Conservation (phyloP, 2,888 invertebrate species). For the Oscheius myriophilus region DNA sequence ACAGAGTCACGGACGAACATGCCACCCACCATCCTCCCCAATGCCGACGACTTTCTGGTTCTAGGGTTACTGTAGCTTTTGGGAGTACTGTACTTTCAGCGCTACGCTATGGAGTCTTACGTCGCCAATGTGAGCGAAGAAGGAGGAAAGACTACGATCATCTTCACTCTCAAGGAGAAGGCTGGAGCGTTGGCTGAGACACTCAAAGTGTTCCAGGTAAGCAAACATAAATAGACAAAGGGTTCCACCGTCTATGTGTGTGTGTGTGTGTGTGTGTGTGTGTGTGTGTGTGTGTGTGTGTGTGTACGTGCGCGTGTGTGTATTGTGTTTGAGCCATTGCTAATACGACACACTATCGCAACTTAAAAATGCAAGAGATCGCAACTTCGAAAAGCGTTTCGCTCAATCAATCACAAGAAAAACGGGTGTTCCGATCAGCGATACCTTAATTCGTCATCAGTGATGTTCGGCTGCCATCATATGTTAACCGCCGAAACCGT, state of each 20-base stretch:
- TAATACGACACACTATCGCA: no score
- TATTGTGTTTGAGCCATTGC: no score
- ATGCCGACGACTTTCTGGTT: constrained; percentile 24
- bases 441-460: no score
- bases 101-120: constrained; percentile 68
- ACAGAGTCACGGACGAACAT: constrained; percentile 7
- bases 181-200: constrained; percentile 89
- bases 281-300: no score
- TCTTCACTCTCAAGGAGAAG: constrained; percentile 86
- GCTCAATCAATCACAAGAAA: not conserved
- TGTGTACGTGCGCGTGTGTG: no score
- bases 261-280: no score
- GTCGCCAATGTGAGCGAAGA: constrained; percentile 66
- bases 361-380: not conserved
- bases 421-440: no score
- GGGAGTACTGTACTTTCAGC: constrained; percentile 43
- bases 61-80: not conserved
- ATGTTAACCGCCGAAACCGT: no score
- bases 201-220: constrained; percentile 86
- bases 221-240: no score
- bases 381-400: not conserved
- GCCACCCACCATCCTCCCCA: constrained; percentile 20
- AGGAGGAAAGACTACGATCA: constrained; percentile 76
- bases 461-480: no score
- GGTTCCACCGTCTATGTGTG: no score